A percentile compares a stretch with the other conserved stretches of the same genome.
Evolutionary conservation across 2,113 vertebrate genomes (phyloP).

Genomic region (Triplophysa rosa): DNA sequence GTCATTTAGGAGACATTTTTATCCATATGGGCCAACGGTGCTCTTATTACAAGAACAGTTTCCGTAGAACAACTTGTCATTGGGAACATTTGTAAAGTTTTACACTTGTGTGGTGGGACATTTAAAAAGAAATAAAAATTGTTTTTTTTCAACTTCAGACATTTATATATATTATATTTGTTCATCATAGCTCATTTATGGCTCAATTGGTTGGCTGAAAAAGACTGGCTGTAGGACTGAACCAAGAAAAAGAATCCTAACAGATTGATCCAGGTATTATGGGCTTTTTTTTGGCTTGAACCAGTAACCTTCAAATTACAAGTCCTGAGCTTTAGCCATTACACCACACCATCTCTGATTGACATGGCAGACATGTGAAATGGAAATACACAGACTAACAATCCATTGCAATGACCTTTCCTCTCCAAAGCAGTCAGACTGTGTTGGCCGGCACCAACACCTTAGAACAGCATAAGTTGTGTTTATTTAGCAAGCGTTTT

Average conservation of each 20-base stretch:
- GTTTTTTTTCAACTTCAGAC: no score
- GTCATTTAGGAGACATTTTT: neutral
- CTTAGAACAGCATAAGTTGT: slow-evolving; percentile 46
- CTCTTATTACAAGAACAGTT: neutral
- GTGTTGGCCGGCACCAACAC: slow-evolving; percentile 13
- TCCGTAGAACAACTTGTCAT: neutral
- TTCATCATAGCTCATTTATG: no score
- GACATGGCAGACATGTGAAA: slow-evolving; percentile 61
- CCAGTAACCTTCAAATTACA: neutral
- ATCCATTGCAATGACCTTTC: slow-evolving; percentile 45
- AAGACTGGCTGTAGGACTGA: no score
- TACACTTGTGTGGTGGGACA: no score
- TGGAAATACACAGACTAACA: slow-evolving; percentile 29
- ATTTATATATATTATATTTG: no score
- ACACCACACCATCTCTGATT: slow-evolving; percentile 46
- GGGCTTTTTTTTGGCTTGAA: neutral
- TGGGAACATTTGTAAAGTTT: neutral
- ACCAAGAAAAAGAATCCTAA: no score
- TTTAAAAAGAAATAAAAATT: no score
- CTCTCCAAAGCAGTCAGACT: neutral
- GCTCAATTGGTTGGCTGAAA: no score
- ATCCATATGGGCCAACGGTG: neutral
- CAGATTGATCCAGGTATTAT: no score
- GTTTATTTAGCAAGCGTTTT: slow-evolving; percentile 53
- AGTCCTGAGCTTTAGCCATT: neutral